Evolutionary conservation across 1,140 invertebrate genomes (phyloP), one percentile per base, ranked within the genome.

Genomic region (Macrocentrus cingulum): DNA sequence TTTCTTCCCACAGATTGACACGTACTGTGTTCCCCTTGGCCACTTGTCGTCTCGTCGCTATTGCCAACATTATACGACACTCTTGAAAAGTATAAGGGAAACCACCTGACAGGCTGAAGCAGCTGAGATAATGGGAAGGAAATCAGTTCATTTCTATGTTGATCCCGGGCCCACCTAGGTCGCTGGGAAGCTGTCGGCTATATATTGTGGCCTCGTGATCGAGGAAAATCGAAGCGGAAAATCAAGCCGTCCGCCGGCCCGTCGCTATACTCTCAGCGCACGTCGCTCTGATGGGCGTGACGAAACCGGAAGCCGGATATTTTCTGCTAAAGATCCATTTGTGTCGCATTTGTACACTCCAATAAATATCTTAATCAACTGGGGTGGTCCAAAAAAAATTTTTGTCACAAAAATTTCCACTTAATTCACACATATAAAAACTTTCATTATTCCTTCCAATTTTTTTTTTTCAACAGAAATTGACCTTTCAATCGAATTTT

Each of bases 121-220:
- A 60, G 63, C 60, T 62, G 66, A 77, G 75, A 80, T 77, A 79
- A 78, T 78, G 73, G 75, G 70, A 77, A 77, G 75, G 72, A 80
- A 80, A 79, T 80, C 75, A 80, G 77, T 78, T 79, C 76, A 77
- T 80, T 80, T 80, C 76, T 80, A 79, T 80, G 77, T 78, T 80
- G 77, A 79, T 80, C 77, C 56, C 60, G 62, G 49, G 56, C 51
- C 54, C 56, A 20, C 48, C 59, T 19, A 41, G 34, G 36, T 36
- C 34, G 29, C 34, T 18, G 53, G 44, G 19, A 44, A 20, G 46
- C 36, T 36, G 16, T 62, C 63, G 57, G 59, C 62, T 55, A 59
- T 61, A 61, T 64, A 69, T 7, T 70, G 71, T 70, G 70, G 65
- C 64, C 67, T 65, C 61, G 63, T 71, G 70, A 75, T 74, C 71